Percentiles rank a stretch among this genome's conserved stretches.
These are phyloP conservation scores for Habropoda laboriosa DNA, from an alignment of 1,140 invertebrate genomes.

Conservation along the genomic window DNA sequence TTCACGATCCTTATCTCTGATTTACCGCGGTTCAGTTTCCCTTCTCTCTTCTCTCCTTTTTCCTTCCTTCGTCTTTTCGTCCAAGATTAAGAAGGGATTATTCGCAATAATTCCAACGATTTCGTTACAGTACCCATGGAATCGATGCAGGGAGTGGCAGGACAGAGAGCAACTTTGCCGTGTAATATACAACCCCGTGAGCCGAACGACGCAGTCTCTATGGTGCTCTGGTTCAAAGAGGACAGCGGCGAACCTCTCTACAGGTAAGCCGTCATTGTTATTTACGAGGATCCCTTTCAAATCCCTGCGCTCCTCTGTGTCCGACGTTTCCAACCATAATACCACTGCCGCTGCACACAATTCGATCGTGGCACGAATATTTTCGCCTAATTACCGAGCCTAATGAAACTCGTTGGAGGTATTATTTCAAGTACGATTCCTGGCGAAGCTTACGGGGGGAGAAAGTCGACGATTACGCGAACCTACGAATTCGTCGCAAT, in stretches of 20 bases:
- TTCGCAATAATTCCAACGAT: no score
- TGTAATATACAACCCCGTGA: conserved; percentile 91
- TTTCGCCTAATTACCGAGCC: no score
- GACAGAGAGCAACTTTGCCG: conserved; percentile 88
- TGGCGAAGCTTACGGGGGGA: background rate
- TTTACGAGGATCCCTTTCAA: conserved; percentile 27
- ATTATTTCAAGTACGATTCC: background rate
- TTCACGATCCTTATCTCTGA: no score
- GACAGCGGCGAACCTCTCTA: conserved; percentile 91
- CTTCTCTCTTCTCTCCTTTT: background rate
- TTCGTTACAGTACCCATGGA: conserved; percentile 88
- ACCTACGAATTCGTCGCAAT: background rate
- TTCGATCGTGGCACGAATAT: no score
- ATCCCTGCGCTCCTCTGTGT: background rate
- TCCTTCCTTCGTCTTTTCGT: no score
- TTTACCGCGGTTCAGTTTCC: no score
- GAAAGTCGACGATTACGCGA: background rate
- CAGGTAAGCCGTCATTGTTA: conserved; percentile 84
- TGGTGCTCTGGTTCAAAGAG: conserved; percentile 95
- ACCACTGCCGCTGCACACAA: no score
- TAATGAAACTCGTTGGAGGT: no score
- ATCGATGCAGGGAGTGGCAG: conserved; percentile 90
- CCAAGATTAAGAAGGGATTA: no score
- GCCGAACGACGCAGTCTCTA: conserved; percentile 89
- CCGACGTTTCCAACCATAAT: background rate